A percentile compares a stretch with the other conserved stretches of the same genome.
Conservation (phyloP, 2,797 vertebrate species). For the Leontopithecus rosalia region DNA sequence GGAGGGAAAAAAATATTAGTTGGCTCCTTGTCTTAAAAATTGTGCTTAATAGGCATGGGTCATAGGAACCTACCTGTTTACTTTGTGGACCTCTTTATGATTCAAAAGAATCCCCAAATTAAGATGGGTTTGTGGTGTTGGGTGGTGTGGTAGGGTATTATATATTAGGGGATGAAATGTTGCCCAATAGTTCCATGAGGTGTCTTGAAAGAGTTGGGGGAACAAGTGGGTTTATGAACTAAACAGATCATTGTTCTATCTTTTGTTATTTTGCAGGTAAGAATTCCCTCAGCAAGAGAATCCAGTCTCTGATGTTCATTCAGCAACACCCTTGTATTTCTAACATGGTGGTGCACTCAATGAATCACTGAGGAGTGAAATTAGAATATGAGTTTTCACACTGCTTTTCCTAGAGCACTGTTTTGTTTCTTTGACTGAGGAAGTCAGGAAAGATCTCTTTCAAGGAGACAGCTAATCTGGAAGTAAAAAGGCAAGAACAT, state of each 20-base stretch:
- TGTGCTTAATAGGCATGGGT: background rate
- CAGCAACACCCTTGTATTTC: background rate
- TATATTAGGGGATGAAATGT: background rate
- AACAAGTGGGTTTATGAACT: background rate
- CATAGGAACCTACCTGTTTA: background rate
- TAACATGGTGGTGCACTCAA: background rate
- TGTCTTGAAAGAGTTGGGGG: background rate
- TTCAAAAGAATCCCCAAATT: background rate
- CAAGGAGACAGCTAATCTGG: background rate
- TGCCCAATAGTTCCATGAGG: background rate
- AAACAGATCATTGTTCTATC: background rate
- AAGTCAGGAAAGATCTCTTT: background rate
- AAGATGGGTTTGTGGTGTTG: background rate
- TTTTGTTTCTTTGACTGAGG: slow-evolving; percentile 38
- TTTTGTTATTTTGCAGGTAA: background rate
- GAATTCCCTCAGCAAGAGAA: background rate
- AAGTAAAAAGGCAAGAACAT: background rate
- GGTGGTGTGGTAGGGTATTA: background rate
- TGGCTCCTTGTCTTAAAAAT: background rate
- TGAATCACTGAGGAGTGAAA: background rate
- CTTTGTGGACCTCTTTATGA: background rate
- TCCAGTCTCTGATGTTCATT: background rate
- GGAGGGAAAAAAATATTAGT: background rate
- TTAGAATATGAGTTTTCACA: background rate
- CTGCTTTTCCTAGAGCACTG: background rate